phyloP scores from a whole-genome alignment of 2,888 invertebrate genomes.

The Phyllotreta striolata region DNA sequence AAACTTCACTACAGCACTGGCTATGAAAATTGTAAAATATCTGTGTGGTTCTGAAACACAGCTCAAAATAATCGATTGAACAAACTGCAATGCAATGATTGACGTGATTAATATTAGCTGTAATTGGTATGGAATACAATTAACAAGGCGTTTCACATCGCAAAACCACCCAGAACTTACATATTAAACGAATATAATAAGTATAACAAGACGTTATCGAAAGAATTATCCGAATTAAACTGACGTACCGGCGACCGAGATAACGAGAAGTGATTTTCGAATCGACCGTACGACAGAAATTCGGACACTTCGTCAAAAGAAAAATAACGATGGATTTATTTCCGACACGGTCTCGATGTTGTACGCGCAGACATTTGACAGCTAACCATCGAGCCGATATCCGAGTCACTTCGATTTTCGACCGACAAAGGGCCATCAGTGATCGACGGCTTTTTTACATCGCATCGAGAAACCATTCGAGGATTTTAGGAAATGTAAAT shows the following conservation, averaged over 20 bases:
- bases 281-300: too few species aligned
- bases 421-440: conserved; percentile 42
- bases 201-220: too few species aligned
- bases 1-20: too few species aligned
- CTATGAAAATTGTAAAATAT: too few species aligned
- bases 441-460: conserved; percentile 40
- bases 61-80: too few species aligned
- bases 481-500: conserved; percentile 45
- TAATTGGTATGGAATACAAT: conserved; percentile 21
- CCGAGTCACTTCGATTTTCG: conserved; percentile 16
- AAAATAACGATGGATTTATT: conserved; percentile 32
- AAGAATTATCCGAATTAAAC: too few species aligned
- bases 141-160: conserved; percentile 10
- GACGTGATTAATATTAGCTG: conserved; percentile 26
- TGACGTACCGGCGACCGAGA: too few species aligned
- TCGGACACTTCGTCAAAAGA: not conserved
- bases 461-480: conserved; percentile 36
- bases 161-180: conserved; percentile 17
- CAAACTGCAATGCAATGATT: conserved; percentile 13
- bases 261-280: too few species aligned
- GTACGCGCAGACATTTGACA: conserved; percentile 35
- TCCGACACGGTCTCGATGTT: conserved; percentile 21
- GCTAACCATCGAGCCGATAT: conserved; percentile 30
- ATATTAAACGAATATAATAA: too few species aligned
- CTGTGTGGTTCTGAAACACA: too few species aligned